These are phyloP conservation scores for Rhea americana DNA, from an alignment of 2,113 vertebrate genomes.

Conservation along the genomic window DNA sequence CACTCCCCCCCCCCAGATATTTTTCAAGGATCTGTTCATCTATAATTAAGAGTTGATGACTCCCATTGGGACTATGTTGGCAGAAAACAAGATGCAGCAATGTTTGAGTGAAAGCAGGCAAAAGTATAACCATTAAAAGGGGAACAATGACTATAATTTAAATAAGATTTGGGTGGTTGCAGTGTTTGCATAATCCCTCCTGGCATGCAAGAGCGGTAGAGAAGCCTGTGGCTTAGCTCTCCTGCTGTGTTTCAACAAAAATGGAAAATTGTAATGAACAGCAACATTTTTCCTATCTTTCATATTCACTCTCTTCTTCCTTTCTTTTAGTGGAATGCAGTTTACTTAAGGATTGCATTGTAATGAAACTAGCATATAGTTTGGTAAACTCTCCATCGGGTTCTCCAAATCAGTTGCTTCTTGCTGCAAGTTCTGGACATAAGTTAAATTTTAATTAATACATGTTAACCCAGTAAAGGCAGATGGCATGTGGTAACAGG, in stretches of 20 bases:
- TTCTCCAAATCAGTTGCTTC: neutral
- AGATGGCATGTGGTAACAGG: neutral
- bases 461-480: neutral
- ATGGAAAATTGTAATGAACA: slow-evolving; percentile 75
- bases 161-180: slow-evolving; percentile 71
- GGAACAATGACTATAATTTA: slow-evolving; percentile 74
- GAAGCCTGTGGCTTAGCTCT: slow-evolving; percentile 74
- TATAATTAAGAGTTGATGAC: slow-evolving; percentile 62
- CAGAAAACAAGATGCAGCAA: slow-evolving; percentile 66
- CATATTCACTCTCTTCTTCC: slow-evolving; percentile 41
- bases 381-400: neutral
- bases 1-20: neutral
- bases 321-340: slow-evolving; percentile 36
- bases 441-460: slow-evolving; percentile 3
- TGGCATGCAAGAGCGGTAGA: slow-evolving; percentile 62
- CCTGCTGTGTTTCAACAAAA: slow-evolving; percentile 77
- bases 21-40: slow-evolving; percentile 45
- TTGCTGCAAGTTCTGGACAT: slow-evolving; percentile 13
- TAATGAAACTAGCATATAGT: neutral
- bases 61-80: slow-evolving; percentile 66
- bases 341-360: neutral
- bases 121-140: slow-evolving; percentile 59
- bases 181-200: slow-evolving; percentile 74
- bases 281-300: slow-evolving; percentile 70
- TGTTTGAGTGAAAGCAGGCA: slow-evolving; percentile 73